Percentiles rank a stretch among this genome's conserved stretches.
These are phyloP conservation scores for Conus betulinus DNA, from an alignment of 1,140 invertebrate species.

Conservation along the genomic window DNA sequence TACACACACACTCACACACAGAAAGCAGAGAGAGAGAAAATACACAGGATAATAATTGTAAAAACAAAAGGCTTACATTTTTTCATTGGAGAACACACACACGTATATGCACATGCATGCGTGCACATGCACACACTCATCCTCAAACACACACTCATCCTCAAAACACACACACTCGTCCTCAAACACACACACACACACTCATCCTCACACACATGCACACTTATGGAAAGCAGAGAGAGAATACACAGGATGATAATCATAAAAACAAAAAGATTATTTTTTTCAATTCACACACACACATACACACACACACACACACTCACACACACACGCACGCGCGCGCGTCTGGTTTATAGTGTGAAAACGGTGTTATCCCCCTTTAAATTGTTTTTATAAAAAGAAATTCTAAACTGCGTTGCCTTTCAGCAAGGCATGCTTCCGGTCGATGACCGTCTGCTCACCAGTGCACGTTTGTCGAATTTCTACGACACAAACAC, in stretches of 20 bases:
- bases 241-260: background rate
- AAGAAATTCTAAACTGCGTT: background rate
- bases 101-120: no score
- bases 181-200: background rate
- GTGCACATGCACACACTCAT: background rate
- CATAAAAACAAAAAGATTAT: no score
- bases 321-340: background rate
- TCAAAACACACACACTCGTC: no score
- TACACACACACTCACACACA: no score
- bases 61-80: no score
- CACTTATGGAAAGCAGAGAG: background rate
- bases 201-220: background rate
- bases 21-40: no score
- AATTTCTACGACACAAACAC: background rate
- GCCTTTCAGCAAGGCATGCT: background rate
- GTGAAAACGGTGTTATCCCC: background rate
- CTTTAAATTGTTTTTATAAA: background rate
- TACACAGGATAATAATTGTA: no score
- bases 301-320: background rate
- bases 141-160: no score
- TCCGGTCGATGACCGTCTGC: conserved; percentile 20
- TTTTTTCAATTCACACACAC: background rate
- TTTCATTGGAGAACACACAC: no score
- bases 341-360: background rate
- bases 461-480: background rate